Conservation (phyloP, 1,140 invertebrate genomes). For the Musca domestica region DNA sequence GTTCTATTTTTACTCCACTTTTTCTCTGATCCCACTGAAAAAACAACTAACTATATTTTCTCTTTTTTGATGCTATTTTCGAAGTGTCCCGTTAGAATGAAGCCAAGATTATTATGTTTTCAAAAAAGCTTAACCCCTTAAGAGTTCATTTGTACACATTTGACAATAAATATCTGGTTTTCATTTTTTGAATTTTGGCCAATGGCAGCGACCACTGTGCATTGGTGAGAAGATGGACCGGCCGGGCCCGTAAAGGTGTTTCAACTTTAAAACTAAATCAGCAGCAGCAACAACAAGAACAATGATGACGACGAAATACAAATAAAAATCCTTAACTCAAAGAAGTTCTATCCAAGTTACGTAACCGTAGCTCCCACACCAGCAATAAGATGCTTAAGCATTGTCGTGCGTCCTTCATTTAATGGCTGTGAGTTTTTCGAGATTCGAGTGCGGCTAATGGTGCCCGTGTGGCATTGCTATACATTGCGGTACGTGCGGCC, state of each 20-base stretch:
- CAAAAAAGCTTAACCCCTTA: no score
- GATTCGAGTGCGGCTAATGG: constrained; percentile 27
- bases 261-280: neutral
- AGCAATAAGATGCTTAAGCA: constrained; percentile 27
- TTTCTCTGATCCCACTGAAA: no score
- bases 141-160: no score
- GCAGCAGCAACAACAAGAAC: neutral
- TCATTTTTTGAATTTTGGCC: no score
- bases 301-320: neutral
- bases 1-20: no score
- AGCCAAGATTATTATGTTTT: no score
- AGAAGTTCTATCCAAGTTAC: constrained; percentile 30
- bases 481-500: constrained; percentile 23
- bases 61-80: no score
- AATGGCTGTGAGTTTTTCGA: constrained; percentile 25
- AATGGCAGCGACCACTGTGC: neutral
- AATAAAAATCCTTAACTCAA: constrained; percentile 26
- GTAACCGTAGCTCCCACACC: constrained; percentile 39
- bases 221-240: neutral
- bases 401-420: constrained; percentile 15
- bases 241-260: constrained; percentile 16
- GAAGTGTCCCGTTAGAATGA: no score
- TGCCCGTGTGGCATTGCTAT: constrained; percentile 11
- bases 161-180: no score
- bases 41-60: no score